Conservation (phyloP, 2,797 vertebrate species). For the Gambelia wislizenii region DNA sequence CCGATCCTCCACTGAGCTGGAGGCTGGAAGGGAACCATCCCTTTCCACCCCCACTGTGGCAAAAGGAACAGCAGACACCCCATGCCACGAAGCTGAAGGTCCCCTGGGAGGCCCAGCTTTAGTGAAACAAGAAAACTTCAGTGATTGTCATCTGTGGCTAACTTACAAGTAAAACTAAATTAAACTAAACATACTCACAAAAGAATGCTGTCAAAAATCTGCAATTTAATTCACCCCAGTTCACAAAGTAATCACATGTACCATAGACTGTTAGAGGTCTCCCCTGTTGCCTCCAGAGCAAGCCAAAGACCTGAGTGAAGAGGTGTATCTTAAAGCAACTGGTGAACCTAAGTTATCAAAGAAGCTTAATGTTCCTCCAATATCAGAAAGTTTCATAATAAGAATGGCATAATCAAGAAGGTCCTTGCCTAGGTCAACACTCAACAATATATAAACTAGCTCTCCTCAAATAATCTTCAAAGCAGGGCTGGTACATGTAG, state of each 20-base stretch:
- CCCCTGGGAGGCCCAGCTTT: neutral
- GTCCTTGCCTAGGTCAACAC: neutral
- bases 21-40: no score
- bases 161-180: neutral
- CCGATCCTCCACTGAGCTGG: no score
- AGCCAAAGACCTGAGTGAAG: neutral
- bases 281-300: neutral
- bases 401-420: neutral
- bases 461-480: no score
- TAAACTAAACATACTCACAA: neutral
- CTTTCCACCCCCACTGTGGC: no score
- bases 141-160: neutral
- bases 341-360: neutral
- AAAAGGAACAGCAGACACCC: no score
- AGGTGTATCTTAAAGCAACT: neutral
- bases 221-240: neutral
- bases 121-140: neutral
- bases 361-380: neutral
- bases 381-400: neutral
- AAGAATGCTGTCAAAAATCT: neutral
- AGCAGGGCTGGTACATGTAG: no score
- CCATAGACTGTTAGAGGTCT: neutral
- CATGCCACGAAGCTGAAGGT: no score
- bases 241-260: no score
- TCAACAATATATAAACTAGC: neutral